These are phyloP conservation scores for Decapterus maruadsi DNA, from an alignment of 2,797 vertebrate species.

Conservation along the genomic window DNA sequence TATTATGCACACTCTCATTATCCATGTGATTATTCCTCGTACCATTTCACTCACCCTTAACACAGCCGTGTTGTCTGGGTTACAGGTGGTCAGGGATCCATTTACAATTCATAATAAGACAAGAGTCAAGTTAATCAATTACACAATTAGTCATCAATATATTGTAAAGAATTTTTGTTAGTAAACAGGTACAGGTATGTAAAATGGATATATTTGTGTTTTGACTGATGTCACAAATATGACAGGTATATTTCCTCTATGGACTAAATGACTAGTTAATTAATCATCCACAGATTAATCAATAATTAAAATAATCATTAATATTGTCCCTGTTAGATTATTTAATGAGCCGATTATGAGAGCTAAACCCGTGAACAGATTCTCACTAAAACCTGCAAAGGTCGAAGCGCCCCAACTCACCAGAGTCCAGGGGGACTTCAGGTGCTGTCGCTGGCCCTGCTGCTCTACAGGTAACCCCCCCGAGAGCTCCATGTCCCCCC, in stretches of 20 bases:
- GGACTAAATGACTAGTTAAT: neutral
- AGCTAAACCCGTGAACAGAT: neutral
- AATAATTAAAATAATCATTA: neutral
- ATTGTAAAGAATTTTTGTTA: neutral
- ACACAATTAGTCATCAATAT: neutral
- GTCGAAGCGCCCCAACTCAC: slow-evolving; percentile 62
- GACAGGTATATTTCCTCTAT: neutral
- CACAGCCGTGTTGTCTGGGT: too few species aligned
- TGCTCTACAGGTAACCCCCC: slow-evolving; percentile 33
- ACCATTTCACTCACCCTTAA: too few species aligned
- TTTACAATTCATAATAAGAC: neutral
- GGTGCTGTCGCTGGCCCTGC: slow-evolving; percentile 36
- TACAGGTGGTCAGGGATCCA: neutral
- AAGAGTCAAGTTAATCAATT: neutral
- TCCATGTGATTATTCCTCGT: neutral
- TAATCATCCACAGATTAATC: neutral
- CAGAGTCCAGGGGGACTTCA: slow-evolving; percentile 75
- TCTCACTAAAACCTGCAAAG: neutral
- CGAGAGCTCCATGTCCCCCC: slow-evolving; percentile 55
- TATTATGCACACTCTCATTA: neutral
- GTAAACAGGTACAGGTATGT: too few species aligned
- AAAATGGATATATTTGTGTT: neutral
- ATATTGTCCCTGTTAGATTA: neutral
- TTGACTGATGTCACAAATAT: neutral
- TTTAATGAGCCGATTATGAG: neutral